Conservation (phyloP, 2,797 vertebrate genomes). For the Diplodus sargus region DNA sequence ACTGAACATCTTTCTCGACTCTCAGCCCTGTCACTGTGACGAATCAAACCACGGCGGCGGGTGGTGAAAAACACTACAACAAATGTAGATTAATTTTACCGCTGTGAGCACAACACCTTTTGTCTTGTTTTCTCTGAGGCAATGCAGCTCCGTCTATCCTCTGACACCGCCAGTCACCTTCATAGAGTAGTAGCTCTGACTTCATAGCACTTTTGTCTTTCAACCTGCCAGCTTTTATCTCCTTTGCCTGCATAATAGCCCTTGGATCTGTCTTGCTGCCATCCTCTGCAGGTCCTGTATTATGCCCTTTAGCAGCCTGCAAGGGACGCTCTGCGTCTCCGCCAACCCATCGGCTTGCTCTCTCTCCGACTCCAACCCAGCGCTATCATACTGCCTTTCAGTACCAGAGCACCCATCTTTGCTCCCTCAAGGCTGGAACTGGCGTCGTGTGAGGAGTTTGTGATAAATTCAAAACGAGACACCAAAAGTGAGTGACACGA, state of each 20-base stretch:
- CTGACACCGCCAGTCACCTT: constrained; percentile 44
- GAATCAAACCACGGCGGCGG: constrained; percentile 1
- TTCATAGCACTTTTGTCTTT: constrained; percentile 61
- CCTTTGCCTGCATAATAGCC: constrained; percentile 44
- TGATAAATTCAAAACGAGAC: constrained; percentile 3
- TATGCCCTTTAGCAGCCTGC: constrained; percentile 53
- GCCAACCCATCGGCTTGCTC: constrained; percentile 23
- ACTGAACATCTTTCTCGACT: constrained; percentile 9
- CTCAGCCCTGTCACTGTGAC: neutral
- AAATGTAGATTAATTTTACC: constrained; percentile 16
- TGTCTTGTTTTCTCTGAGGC: constrained; percentile 13
- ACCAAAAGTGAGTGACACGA: neutral
- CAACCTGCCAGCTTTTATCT: constrained; percentile 59
- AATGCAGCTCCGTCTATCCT: constrained; percentile 8
- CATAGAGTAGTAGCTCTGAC: constrained; percentile 37
- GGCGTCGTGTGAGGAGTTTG: neutral
- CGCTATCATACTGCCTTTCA: neutral
- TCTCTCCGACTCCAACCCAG: constrained; percentile 11
- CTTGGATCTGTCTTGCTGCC: constrained; percentile 50
- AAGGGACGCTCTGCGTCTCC: constrained; percentile 26
- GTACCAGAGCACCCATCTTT: constrained; percentile 18
- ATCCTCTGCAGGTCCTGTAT: constrained; percentile 36
- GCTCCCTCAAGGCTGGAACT: constrained; percentile 10
- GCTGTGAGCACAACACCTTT: constrained; percentile 3
- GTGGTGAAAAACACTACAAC: neutral